phyloP scores from a whole-genome alignment of 2,888 invertebrate species.

The Calameuta filiformis region DNA sequence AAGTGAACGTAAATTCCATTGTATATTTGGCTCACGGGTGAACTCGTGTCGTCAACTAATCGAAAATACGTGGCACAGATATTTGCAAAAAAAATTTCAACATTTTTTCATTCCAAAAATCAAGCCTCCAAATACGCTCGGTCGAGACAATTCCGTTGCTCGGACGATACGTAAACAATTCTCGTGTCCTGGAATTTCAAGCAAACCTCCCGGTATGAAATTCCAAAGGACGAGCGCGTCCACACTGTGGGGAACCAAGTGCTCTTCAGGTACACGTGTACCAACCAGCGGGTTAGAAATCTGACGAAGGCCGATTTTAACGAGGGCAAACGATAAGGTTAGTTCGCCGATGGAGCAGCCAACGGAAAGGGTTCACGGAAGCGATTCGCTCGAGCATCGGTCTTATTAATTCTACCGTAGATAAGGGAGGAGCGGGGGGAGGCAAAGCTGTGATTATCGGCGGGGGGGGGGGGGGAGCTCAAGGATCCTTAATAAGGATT shows the following conservation, averaged over 20 bases:
- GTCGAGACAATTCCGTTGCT: neutral
- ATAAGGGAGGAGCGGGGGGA: no score
- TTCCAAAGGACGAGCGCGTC: neutral
- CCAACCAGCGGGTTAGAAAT: neutral
- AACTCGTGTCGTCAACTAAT: neutral
- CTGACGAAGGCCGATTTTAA: neutral
- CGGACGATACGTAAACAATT: neutral
- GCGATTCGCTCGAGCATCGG: neutral
- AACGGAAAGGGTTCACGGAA: neutral
- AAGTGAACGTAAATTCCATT: no score
- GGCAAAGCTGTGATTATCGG: neutral
- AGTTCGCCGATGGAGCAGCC: neutral
- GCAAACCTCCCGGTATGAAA: neutral
- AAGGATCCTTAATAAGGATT: no score
- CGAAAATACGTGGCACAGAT: neutral
- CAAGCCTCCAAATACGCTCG: neutral
- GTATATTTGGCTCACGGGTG: neutral
- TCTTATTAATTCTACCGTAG: neutral
- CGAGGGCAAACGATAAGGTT: neutral
- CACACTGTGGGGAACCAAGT: neutral
- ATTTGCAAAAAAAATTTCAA: neutral
- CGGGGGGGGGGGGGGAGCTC: neutral
- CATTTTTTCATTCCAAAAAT: no score
- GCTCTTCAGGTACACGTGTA: neutral
- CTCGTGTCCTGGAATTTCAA: neutral